These are phyloP conservation scores for Uria lomvia DNA, from an alignment of 2,113 vertebrate species.

Conservation along the genomic window DNA sequence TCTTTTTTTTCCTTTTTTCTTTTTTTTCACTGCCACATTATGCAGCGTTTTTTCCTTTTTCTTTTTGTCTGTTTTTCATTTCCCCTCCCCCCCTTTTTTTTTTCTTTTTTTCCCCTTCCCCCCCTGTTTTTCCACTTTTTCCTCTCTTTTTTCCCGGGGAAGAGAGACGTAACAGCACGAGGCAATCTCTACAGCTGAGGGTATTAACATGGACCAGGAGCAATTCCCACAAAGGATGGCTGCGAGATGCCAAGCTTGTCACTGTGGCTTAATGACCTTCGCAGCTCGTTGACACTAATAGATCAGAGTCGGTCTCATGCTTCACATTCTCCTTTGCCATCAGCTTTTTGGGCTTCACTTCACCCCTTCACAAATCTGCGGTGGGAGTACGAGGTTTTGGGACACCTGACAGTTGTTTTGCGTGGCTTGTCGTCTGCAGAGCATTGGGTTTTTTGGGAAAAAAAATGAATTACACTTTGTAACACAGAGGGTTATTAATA, in stretches of 20 bases:
- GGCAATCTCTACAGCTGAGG: neutral
- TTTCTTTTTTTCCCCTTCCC: fast-evolving
- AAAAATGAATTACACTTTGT: neutral
- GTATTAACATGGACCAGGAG: neutral
- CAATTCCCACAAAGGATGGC: neutral
- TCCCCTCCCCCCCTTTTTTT: too few relatives aligned
- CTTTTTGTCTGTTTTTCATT: neutral
- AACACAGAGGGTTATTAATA: neutral
- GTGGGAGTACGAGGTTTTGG: neutral
- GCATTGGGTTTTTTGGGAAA: fast-evolving
- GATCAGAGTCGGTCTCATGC: fast-evolving
- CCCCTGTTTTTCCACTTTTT: neutral
- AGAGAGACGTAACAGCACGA: neutral
- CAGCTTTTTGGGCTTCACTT: neutral
- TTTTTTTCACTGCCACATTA: neutral
- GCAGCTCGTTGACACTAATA: neutral
- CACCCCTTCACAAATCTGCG: fast-evolving
- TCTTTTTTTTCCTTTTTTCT: too few relatives aligned
- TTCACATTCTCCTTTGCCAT: neutral
- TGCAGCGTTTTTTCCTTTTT: neutral
- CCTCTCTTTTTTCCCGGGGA: neutral
- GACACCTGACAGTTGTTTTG: neutral
- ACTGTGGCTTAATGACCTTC: neutral
- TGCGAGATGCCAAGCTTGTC: fast-evolving
- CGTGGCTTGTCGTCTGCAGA: neutral